Base-by-base conservation (phyloP, 2,888 invertebrate genomes). In the Melieria omissa region DNA sequence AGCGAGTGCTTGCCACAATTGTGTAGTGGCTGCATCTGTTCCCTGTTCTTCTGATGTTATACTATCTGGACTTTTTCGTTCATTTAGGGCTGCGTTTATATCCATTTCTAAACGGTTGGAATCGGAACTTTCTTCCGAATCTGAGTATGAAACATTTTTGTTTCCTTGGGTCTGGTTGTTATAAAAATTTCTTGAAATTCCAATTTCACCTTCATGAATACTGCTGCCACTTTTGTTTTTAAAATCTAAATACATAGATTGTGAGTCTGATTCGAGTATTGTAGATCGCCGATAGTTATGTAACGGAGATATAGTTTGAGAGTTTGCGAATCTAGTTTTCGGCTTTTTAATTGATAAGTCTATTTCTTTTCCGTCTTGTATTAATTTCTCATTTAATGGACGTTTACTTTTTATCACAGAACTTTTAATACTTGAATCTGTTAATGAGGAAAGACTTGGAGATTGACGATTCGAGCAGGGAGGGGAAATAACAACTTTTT, bases 61-160 rank as follows among this genome's bases (percentile, higher is more conserved):
- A 76, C 86, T 86, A 57, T 87, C 87, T 8, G 87, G 84, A 14
- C 82, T 80, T 65, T 81, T 80, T 16, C 82, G 76, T 65, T 86
- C 85, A 63, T 77, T 80, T 4, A 76, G 68, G 14, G 76, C 72
- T 29, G 78, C 77, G 54, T 78, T 68, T 41, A 80, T 78, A 71
- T 83, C 81, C 78, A 82, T 81, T 74, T 82, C 80, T 58, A 83
- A 76, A 74, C 81, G 77, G 79, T 82, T 80, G 63, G 81, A 81
- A 87, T 94, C 93, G 0, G 93, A 93, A 77, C 88, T 89, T 71
- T 86, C 86, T 69, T 84, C 85, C 29, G 84, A 83, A 73, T 89
- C 89, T 76, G 88, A 88, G 81, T 82, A 78, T 72, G 82, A 82
- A 66, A 76, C 78, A 44, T 77, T 71, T 66, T 78, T 79, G 29